Base-by-base conservation (phyloP, 2,113 vertebrate species). In the Ia io region DNA sequence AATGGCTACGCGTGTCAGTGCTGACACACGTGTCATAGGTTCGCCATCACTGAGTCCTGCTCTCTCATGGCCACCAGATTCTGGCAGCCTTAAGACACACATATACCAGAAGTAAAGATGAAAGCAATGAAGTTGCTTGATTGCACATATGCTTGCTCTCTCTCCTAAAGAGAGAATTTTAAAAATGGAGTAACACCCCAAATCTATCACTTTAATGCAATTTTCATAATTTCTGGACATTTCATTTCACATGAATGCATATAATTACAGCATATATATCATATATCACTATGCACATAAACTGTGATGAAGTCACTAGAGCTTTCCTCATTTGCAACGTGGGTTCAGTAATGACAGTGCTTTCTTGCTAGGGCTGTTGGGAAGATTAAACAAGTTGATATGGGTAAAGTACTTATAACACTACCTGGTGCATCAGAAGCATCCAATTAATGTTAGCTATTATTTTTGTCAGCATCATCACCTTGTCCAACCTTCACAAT, bases 301-400 rank as follows among this genome's bases (percentile, higher is more conserved):
- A 96, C 49, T 28, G 44, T 77, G 78, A 95, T 77, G 73, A 95
- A 92, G n/a, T 88, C 92, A 84, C 56, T 84, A 80, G 65, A 78
- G 84, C 42, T 73, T 88, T 35, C 74, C 13, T 77, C 37, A 40
- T 65, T 44, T 78, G 51, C 23, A 70, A 63, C 40, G 53, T 61
- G 49, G 73, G 30, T n/a, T 82, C 42, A 85, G 32, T 59, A 65
- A 82, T 70, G 73, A 76, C 17, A 88, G 35, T 47, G 67, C 5
- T 47, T 51, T 63, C 42, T n/a, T 86, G 79, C 56, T 3, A 32
- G n/a, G 4, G 32, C 30, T 44, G 3, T 73, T 70, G 30, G 28
- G 56, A 79, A 56, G 28, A 82, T 32, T 73, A 71, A 71, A 9
- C 14, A 44, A 90, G 25, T 49, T 70, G 30, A 32, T 49, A 30